Base-by-base conservation (phyloP, 2,888 invertebrate species). In the Pemphredon lugubris region DNA sequence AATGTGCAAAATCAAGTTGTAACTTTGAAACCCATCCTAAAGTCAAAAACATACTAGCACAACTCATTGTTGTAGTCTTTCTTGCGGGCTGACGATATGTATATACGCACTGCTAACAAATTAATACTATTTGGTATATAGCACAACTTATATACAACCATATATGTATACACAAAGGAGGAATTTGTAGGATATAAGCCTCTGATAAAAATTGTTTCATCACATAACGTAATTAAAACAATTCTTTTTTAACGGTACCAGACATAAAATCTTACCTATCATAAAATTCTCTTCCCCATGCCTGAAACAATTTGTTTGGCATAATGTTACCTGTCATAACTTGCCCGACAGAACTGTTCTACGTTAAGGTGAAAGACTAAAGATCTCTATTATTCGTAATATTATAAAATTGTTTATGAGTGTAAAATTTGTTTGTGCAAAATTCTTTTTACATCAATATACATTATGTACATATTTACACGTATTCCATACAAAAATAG, bases 401-500 rank as follows among this genome's bases (percentile, higher is more conserved):
- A 75, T 77, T 47, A 77, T 77, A 84, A 84, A 85, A 84, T 81
- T 65, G 77, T 87, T 86, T 77, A 84, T 85, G 86, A 80, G 84
- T 88, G 87, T 84, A 88, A 86, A 88, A 86, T 77, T 77, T 60
- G 68, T 71, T 83, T 82, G 79, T 86, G 84, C 77, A 86, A 85
- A 86, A 83, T 39, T 51, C 60, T 82, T 72, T 84, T 82, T 86
- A 88, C 86, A 85, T 75, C 78, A 80, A 85, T 88, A 75, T 88
- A 89, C 87, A 88, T 45, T 87, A 87, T 88, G 57, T 87, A 87
- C 87, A 89, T 71, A 77, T 79, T 75, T 77, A 81, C 82, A 84
- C 50, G 71, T 50, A 40, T 66, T 79, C 44, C 23, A 82, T 87
- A 88, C 68, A 89, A 85, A 89, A 88, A 89, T 88, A 88, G 57